Conservation (phyloP, 1,140 invertebrate species). For the Drosophila asahinai region DNA sequence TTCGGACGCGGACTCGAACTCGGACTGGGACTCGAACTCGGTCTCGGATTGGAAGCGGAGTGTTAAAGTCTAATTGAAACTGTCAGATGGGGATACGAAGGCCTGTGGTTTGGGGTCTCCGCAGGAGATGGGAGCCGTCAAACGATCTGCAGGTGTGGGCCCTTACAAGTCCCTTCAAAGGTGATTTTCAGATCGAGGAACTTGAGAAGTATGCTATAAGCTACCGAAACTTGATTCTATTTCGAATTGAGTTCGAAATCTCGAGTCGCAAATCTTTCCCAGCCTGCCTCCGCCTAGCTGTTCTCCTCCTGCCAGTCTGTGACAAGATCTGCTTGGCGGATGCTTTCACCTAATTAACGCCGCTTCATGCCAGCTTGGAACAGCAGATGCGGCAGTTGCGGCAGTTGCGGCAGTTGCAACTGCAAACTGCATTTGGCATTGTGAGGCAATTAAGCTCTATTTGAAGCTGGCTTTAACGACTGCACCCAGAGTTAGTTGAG, state of each 20-base stretch:
- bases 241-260: no score
- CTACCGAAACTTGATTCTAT: no score
- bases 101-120: not conserved
- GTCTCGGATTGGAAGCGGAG: slow-evolving; percentile 26
- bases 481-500: slow-evolving; percentile 41
- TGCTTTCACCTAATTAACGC: slow-evolving; percentile 80
- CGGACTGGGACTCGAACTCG: not conserved
- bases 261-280: slow-evolving; percentile 12
- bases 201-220: not conserved
- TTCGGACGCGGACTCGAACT: not conserved
- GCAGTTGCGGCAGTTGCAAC: slow-evolving; percentile 26
- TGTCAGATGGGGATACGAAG: slow-evolving; percentile 59
- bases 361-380: slow-evolving; percentile 47
- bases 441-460: slow-evolving; percentile 70
- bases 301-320: slow-evolving; percentile 19
- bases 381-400: slow-evolving; percentile 19
- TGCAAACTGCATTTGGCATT: slow-evolving; percentile 70
- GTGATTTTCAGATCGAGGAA: no score
- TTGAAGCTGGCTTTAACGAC: slow-evolving; percentile 51
- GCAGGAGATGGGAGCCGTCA: not conserved
- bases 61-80: slow-evolving; percentile 82
- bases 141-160: slow-evolving; percentile 14
- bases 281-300: not conserved
- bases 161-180: not conserved
- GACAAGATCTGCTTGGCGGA: slow-evolving; percentile 49